Evolutionary conservation across 2,113 vertebrate genomes (phyloP), one percentile per base, ranked within the genome.

Genomic region (Lipophrys pholis): DNA sequence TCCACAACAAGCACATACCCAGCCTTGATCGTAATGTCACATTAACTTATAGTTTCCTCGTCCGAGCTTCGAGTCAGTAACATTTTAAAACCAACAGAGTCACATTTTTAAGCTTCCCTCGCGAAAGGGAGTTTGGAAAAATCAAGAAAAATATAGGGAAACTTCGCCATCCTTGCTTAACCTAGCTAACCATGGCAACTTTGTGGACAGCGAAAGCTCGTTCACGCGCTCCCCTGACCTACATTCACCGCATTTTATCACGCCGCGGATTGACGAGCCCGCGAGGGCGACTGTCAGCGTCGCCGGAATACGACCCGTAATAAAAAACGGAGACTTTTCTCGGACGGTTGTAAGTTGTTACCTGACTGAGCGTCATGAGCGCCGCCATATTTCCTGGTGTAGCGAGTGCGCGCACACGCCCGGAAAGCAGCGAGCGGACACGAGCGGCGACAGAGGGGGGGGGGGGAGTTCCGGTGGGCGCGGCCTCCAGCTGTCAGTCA

Each of bases 331-430:
- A 36, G 12, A 56, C 21, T 82, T 84, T 84, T 81, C 6, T 39
- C 9, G 8, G 83, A 75, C 17, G 73, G 41, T 79, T 81, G 10
- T 56, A 78, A 84, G 60, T 76, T 77, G 36, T 92, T 96, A 97
- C 96, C 96, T 97, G 95, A 81, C 91, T 89, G 76, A 95, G 90
- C 42, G 96, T 93, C 85, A 95, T 93, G 86, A 97, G 95, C 93
- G 96, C 95, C 88, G 97, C 96, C 96, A 97, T 97, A 91, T 97
- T 97, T 94, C 95, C 95, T 93, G 90, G 82, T 92, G 84, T 80
- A 59, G 69, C 89, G 86, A 69, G 87, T 80, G 80, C 76, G 93
- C 91, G 87, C 90, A 73, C 78, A 85, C 87, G 60, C 87, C 80
- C 81, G 76, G 85, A 30, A 59, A 57, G 16, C 54, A 57, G 16